These are phyloP conservation scores for Schizopygopsis pylzovi DNA, from an alignment of 2,797 vertebrate genomes.

Conservation along the genomic window DNA sequence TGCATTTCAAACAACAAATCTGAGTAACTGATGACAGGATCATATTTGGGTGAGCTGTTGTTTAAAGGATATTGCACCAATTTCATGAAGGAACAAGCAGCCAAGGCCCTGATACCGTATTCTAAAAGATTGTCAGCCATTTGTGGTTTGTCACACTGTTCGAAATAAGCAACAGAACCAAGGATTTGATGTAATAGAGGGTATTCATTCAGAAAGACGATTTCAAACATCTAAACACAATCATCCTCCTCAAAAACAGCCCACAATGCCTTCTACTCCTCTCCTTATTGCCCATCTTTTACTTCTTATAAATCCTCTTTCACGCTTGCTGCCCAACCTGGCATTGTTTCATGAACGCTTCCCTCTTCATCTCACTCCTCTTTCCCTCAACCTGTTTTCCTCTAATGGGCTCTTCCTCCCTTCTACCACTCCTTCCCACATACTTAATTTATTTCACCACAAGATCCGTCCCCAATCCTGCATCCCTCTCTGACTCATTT, in stretches of 20 bases:
- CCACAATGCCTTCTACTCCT: conserved; percentile 3
- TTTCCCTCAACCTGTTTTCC: conserved; percentile 10
- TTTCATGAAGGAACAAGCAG: conserved; percentile 31
- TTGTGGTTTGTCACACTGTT: conserved; percentile 22
- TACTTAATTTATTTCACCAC: conserved; percentile 9
- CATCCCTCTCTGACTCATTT: conserved; percentile 8
- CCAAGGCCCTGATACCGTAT: conserved; percentile 23
- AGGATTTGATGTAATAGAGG: conserved; percentile 65
- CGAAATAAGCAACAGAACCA: conserved; percentile 76
- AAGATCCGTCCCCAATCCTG: conserved; percentile 10
- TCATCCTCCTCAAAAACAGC: conserved; percentile 12
- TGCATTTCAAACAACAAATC: conserved; percentile 1
- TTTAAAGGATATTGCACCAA: conserved; percentile 32
- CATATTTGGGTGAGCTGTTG: neutral
- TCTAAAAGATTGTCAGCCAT: conserved; percentile 40
- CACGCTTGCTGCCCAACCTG: conserved; percentile 25
- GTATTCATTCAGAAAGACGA: conserved; percentile 10
- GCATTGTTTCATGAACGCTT: conserved; percentile 6
- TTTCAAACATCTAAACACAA: conserved; percentile 25
- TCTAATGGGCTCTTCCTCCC: conserved; percentile 7
- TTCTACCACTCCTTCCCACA: neutral
- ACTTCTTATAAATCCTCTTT: conserved; percentile 35
- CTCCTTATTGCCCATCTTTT: conserved; percentile 2
- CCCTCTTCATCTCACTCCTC: conserved; percentile 4
- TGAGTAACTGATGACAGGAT: neutral